Evolutionary conservation across 2,797 vertebrate genomes (phyloP).

Genomic region (Hypotaenidia okinawae): DNA sequence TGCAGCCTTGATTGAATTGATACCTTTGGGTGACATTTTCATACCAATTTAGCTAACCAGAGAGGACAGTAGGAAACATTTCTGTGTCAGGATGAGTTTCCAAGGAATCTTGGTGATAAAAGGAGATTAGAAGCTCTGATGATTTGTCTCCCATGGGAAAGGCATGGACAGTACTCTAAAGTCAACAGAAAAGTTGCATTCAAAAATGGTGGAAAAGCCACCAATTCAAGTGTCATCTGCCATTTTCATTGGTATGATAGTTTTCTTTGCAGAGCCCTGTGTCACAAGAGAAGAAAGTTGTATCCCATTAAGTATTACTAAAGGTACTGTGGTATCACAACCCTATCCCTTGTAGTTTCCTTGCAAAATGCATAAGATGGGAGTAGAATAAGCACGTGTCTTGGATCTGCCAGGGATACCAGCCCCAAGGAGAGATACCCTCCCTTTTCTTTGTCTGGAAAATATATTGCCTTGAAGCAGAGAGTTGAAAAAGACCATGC

Average conservation of each 20-base stretch:
- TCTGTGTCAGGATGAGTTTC: background rate
- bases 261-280: background rate
- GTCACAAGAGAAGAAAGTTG: background rate
- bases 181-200: background rate
- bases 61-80: background rate
- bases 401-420: background rate
- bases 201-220: background rate
- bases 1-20: background rate
- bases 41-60: background rate
- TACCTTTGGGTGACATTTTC: background rate
- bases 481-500: background rate
- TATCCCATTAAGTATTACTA: no score
- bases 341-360: background rate
- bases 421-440: background rate
- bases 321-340: background rate
- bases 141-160: background rate
- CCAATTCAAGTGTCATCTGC: background rate
- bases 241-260: background rate
- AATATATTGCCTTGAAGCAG: background rate
- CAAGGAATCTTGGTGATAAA: background rate
- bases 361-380: background rate
- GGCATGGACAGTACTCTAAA: background rate
- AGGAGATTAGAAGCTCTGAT: background rate
- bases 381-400: background rate
- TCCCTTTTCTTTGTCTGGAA: background rate